Percentiles rank a stretch among this genome's conserved stretches.
phyloP scores from a whole-genome alignment of 2,888 invertebrate genomes.

The Eretmocerus hayati region DNA sequence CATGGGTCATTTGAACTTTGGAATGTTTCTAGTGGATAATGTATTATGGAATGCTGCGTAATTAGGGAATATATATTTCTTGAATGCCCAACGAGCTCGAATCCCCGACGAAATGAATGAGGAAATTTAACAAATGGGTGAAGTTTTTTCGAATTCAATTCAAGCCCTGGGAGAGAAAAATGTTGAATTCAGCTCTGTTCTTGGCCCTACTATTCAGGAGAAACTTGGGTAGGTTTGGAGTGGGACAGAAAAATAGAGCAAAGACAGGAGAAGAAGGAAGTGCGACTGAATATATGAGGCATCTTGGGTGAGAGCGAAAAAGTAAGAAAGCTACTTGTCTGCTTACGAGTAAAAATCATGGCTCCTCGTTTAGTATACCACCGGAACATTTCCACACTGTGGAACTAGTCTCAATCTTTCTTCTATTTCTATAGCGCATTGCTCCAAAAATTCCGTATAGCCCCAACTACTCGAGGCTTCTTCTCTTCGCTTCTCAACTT shows the following conservation, averaged over 20 bases:
- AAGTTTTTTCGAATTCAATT: too few relatives aligned
- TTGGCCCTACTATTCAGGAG: too few relatives aligned
- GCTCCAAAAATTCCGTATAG: conserved; percentile 20
- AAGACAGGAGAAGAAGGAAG: neutral
- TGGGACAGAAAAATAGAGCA: neutral
- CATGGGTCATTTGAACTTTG: too few relatives aligned
- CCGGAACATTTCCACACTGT: conserved; percentile 18
- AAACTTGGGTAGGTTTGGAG: neutral
- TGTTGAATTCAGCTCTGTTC: too few relatives aligned
- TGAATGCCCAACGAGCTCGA: too few relatives aligned
- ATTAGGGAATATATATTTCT: too few relatives aligned
- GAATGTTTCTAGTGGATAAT: too few relatives aligned
- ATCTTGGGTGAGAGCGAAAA: neutral
- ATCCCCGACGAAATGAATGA: too few relatives aligned
- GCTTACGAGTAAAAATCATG: conserved; percentile 36
- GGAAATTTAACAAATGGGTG: too few relatives aligned
- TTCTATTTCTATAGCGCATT: neutral
- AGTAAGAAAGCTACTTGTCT: conserved; percentile 2
- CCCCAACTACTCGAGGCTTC: neutral
- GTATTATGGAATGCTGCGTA: too few relatives aligned
- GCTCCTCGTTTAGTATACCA: conserved; percentile 37
- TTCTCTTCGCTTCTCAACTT: conserved; percentile 9
- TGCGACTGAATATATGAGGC: neutral
- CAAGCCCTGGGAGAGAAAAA: too few relatives aligned
- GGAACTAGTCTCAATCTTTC: conserved; percentile 3